A percentile compares a stretch with the other conserved stretches of the same genome.
phyloP scores from a whole-genome alignment of 37 sponge, comb jelly and placozoan genomes.

The Halisarca cf. caerulea region DNA sequence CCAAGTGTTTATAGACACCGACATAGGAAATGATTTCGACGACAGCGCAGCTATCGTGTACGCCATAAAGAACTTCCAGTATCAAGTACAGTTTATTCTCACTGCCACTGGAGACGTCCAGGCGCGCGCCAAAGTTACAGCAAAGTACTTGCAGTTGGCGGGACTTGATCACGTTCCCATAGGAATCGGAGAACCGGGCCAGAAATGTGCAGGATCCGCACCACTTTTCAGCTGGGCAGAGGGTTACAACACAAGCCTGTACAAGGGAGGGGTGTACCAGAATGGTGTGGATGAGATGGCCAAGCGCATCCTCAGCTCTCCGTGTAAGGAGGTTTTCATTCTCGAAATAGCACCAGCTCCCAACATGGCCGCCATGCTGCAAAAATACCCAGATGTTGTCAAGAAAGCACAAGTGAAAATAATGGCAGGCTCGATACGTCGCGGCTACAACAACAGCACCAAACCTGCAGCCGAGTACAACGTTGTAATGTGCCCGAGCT shows the following conservation, averaged over 20 bases:
- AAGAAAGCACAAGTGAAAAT: conserved; percentile 51
- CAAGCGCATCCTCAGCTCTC: conserved; percentile 25
- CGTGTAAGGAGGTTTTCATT: conserved; percentile 42
- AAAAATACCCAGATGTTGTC: conserved; percentile 47
- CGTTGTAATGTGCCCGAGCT: conserved; percentile 56
- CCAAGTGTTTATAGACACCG: conserved; percentile 86
- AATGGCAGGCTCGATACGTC: conserved; percentile 73
- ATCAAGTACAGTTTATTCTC: conserved; percentile 70
- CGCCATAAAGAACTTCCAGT: conserved; percentile 44
- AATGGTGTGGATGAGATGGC: conserved; percentile 46
- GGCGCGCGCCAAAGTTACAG: conserved; percentile 60
- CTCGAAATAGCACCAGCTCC: conserved; percentile 63
- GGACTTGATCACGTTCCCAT: conserved; percentile 71
- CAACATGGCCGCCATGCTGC: conserved; percentile 39
- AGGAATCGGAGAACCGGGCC: conserved; percentile 58
- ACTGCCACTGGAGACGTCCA: conserved; percentile 44
- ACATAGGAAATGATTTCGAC: conserved; percentile 72
- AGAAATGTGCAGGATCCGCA: background rate
- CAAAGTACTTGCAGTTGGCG: conserved; percentile 51
- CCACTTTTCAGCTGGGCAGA: background rate
- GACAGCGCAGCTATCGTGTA: conserved; percentile 66
- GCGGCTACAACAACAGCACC: conserved; percentile 52
- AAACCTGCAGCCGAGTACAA: conserved; percentile 70
- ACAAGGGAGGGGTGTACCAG: background rate
- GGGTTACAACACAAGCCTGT: conserved; percentile 52